phyloP scores from a whole-genome alignment of 2,797 vertebrate genomes.

The Coreius guichenoti region DNA sequence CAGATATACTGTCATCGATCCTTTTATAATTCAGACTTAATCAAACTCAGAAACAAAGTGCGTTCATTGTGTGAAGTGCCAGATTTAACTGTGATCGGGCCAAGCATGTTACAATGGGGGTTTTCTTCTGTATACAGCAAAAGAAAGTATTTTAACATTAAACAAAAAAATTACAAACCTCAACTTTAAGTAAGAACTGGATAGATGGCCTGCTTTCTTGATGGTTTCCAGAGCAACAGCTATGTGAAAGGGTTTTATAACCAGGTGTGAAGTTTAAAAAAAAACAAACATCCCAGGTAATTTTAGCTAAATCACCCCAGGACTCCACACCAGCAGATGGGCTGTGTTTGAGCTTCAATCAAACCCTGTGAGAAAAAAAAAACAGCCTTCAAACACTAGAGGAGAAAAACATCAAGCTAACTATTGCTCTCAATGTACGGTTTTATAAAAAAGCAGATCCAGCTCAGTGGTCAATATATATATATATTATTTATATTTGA shows the following conservation, averaged over 20 bases:
- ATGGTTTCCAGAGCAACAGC: constrained; percentile 88
- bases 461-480: constrained; percentile 27
- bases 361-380: neutral
- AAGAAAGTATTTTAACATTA: neutral
- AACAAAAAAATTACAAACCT: neutral
- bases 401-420: neutral
- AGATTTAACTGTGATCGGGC: neutral
- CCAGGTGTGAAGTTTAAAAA: constrained; percentile 96
- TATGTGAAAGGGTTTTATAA: constrained; percentile 95
- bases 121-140: neutral
- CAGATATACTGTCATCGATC: neutral
- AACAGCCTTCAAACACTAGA: constrained; percentile 34
- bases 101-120: neutral
- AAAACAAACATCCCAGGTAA: constrained; percentile 89
- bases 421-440: neutral
- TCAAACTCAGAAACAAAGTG: neutral
- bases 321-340: constrained; percentile 9
- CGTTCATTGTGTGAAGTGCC: neutral
- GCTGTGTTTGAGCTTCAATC: constrained; percentile 17
- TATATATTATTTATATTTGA: constrained; percentile 24
- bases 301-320: constrained; percentile 72
- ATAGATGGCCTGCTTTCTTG: neutral
- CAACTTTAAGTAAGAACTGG: neutral
- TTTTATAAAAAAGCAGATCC: constrained; percentile 3
- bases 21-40: neutral